Percentiles rank a stretch among this genome's conserved stretches.
phyloP scores from a whole-genome alignment of 1,140 invertebrate genomes.

The Scaptomyza graminum region DNA sequence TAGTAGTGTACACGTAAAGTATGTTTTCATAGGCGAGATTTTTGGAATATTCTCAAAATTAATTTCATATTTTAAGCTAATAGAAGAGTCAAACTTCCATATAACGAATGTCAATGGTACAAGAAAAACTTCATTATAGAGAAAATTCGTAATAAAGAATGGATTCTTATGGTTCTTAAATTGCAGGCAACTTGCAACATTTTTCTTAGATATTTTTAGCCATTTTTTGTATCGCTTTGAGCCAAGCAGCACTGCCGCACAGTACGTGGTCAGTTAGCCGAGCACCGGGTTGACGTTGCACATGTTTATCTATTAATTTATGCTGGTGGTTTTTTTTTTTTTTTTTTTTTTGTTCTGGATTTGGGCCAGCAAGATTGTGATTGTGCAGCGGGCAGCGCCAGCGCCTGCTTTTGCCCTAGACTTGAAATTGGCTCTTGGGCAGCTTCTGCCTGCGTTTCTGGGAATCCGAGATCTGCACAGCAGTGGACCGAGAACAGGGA shows the following conservation, averaged over 20 bases:
- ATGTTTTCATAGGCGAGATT: no score
- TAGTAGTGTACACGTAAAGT: no score
- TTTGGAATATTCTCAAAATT: no score
- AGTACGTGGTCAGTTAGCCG: constrained; percentile 42
- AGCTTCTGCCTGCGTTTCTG: constrained; percentile 30
- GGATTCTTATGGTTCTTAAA: no score
- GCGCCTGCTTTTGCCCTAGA: constrained; percentile 26
- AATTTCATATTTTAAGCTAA: no score
- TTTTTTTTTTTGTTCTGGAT: constrained; percentile 63
- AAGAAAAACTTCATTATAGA: no score
- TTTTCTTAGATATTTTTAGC: not conserved
- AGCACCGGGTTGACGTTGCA: constrained; percentile 44
- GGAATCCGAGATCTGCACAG: constrained; percentile 49
- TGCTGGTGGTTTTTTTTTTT: constrained; percentile 55
- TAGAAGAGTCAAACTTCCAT: no score
- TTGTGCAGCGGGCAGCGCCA: constrained; percentile 38
- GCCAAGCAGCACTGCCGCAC: not conserved
- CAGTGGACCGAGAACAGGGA: constrained; percentile 60
- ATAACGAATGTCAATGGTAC: no score
- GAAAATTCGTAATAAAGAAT: no score
- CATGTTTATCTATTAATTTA: constrained; percentile 80
- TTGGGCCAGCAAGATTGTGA: constrained; percentile 58
- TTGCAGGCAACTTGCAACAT: no score
- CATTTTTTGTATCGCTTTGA: no score
- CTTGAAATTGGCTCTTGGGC: constrained; percentile 20